Base-by-base conservation (phyloP, 1,140 invertebrate species). In the Theocolax elegans region DNA sequence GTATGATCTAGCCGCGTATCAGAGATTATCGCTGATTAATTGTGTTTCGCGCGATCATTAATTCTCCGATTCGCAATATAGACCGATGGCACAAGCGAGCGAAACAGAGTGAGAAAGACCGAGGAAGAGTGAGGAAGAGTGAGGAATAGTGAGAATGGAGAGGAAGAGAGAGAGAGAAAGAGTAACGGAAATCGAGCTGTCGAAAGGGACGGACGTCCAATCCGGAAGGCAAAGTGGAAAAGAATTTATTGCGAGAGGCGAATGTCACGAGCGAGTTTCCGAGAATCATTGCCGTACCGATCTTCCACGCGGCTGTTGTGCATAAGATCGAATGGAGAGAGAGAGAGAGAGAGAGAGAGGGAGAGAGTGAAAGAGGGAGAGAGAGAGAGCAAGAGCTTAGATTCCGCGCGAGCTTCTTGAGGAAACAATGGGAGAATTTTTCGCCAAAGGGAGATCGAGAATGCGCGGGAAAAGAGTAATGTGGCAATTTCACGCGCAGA, bases 341-440 rank as follows among this genome's bases (percentile, higher is more conserved):
- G 49, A 15, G 17, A 3, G n/a, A n/a, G n/a, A n/a, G n/a, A n/a
- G n/a, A n/a, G n/a, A n/a, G n/a, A n/a, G n/a, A n/a, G n/a, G n/a
- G n/a, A n/a, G n/a, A n/a, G n/a, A n/a, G n/a, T n/a, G n/a, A n/a
- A n/a, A n/a, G n/a, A n/a, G n/a, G n/a, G n/a, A n/a, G n/a, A n/a
- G n/a, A n/a, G n/a, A n/a, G n/a, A n/a, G n/a, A n/a, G n/a, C n/a
- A n/a, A 42, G 23, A 21, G 49, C 44, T 51, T 62, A 53, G 38
- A 70, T 63, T 70, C 58, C 59, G 13, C 9, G 35, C 67, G 49
- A 12, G 38, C n/a, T 29, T 54, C 9, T 7, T 21, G 49, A 38
- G 56, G 27, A 54, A 67, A 67, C 65, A 67, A 67, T 67, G 56
- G 46, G 29, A 35, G 54, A 67, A n/a, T 67, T 67, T 67, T 67